Percentiles rank a stretch among this genome's conserved stretches.
These are phyloP conservation scores for Himalopsyche kuldschensis DNA, from an alignment of 2,888 invertebrate genomes.

Conservation along the genomic window DNA sequence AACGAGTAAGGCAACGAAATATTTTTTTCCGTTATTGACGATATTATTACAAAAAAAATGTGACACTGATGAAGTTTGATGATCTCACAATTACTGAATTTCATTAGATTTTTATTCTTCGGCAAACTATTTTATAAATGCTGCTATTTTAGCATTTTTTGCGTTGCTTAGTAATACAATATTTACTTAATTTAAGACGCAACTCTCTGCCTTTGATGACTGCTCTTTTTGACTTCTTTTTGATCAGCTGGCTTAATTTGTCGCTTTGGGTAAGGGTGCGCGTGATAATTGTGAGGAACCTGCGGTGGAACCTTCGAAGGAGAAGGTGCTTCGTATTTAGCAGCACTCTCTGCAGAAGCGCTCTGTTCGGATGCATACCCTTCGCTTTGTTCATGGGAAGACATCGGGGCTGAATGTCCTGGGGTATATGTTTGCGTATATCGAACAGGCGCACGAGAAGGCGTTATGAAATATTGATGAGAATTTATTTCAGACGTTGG, in stretches of 20 bases:
- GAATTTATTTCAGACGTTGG: background rate
- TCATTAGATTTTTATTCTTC: background rate
- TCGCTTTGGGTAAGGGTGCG: conserved; percentile 50
- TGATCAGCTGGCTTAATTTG: conserved; percentile 26
- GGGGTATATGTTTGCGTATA: background rate
- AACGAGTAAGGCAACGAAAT: too few species aligned
- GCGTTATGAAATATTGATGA: background rate
- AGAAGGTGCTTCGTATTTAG: conserved; percentile 41
- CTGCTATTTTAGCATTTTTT: background rate
- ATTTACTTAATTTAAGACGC: background rate
- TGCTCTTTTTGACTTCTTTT: conserved; percentile 10
- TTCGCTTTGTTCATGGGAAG: background rate
- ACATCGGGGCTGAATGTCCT: background rate
- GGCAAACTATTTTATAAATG: background rate
- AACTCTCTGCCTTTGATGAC: background rate
- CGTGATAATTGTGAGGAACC: conserved; percentile 53
- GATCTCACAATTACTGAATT: background rate
- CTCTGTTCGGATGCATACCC: background rate
- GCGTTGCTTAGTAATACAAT: too few species aligned
- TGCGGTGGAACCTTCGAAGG: conserved; percentile 48
- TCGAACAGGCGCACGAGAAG: background rate
- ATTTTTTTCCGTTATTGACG: too few species aligned
- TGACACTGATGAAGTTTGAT: background rate
- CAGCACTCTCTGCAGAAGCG: background rate
- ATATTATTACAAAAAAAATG: too few species aligned